Evolutionary conservation across 1,140 invertebrate genomes (phyloP).

Genomic region (Pogonomyrmex barbatus): DNA sequence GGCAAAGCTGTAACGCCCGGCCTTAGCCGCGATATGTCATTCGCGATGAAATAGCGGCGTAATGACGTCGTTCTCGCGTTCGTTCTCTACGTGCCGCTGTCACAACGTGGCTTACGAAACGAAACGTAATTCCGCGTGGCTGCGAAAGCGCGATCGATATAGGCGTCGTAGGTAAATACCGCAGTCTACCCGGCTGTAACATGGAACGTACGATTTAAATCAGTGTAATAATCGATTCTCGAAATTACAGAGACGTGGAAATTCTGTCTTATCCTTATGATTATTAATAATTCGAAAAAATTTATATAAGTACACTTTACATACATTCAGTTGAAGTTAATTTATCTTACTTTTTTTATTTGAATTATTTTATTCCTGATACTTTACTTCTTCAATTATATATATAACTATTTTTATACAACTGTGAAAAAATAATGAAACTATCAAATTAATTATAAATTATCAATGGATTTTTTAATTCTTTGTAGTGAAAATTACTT

Average conservation of each 20-base stretch:
- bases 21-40: slow-evolving; percentile 58
- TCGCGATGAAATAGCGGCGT: slow-evolving; percentile 50
- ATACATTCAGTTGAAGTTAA: slow-evolving; percentile 14
- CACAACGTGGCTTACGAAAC: slow-evolving; percentile 36
- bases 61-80: slow-evolving; percentile 51
- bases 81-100: slow-evolving; percentile 26
- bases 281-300: background rate
- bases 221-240: slow-evolving; percentile 17
- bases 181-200: background rate
- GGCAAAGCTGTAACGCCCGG: slow-evolving; percentile 31
- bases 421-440: background rate
- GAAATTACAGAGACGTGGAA: background rate
- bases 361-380: background rate
- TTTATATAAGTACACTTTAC: background rate
- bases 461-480: background rate
- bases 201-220: background rate
- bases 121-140: slow-evolving; percentile 49
- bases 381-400: slow-evolving; percentile 15
- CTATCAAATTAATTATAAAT: background rate
- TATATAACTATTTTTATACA: background rate
- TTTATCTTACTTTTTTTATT: slow-evolving; percentile 1
- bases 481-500: background rate
- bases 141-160: slow-evolving; percentile 44
- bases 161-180: slow-evolving; percentile 21
- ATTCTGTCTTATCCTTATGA: background rate